Evolutionary conservation across 1,140 invertebrate genomes (phyloP), one percentile per base, ranked within the genome.

Genomic region (Asbolus verrucosus): DNA sequence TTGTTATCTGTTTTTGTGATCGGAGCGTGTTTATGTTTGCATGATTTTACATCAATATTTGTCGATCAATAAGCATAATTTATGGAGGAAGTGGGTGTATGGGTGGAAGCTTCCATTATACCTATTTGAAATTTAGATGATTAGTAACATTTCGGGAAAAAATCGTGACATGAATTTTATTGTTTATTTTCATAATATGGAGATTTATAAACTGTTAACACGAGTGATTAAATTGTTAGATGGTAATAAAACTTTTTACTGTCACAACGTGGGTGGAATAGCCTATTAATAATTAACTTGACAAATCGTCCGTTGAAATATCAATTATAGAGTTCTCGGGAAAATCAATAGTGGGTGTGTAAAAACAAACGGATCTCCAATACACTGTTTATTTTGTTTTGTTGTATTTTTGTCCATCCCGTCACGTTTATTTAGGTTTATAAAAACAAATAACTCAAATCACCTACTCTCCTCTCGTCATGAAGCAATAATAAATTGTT

Each of bases 201-300:
- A 54, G 46, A 54, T 54, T 54, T 54, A 54, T 54, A 54, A 54
- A 54, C 46, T 54, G 46, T 27, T 54, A 54, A 54, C 46, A 54
- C 14, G 21, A 54, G 46, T 27, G 46, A 54, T 54, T 54, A 54
- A 54, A 54, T 54, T 54, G 46, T 54, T 27, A 54, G 46, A 54
- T 13, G 46, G 46, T 54, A 54, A 54, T 54, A 54, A 54, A 54
- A 54, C 46, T 54, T 54, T 54, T 54, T 54, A 54, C 46, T 54
- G 46, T 54, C 46, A 54, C 46, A 54, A 27, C 46, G 46, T 54
- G 46, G 46, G 46, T 54, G 46, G 46, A 54, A 54, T 54, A 54
- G 46, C 21, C 46, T 21, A 54, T 54, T 54, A 54, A 54, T 54
- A 54, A 54, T 54, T 54, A 54, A 54, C 46, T 27, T 54, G 46